Base-by-base conservation (phyloP, 23 tunicate species). In the Aplidium turbinatum region DNA sequence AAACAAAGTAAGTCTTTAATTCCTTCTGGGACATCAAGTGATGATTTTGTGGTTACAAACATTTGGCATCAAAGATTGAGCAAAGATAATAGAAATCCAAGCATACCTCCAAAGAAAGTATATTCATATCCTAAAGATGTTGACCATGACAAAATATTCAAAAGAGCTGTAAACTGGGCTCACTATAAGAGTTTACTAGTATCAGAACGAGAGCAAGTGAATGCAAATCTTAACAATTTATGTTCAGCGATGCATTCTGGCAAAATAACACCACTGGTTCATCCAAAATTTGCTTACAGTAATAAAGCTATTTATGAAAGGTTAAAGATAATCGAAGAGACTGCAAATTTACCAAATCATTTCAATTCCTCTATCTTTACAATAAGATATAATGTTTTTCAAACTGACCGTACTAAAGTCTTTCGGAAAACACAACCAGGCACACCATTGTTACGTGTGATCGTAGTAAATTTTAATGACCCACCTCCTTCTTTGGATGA, bases 381-480 rank as follows among this genome's bases (percentile, higher is more conserved):
- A 7, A 47, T 70, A 46, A 34, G 58, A 61, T 89, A 33, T 38
- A 89, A 89, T 60, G 85, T 89, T 19, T 82, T 53, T 72, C 71
- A 82, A 53, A 71, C 70, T 13, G 85, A 66, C 11, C 16, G 60
- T 9, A 67, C 35, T 1, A 64, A 63, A 60, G 77, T 85, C 7
- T 89, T 89, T 64, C 74, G 75, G 45, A 89, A 82, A 63, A 77
- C 96, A 33, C 38, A 78, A 0, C 96, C 96, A 4, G 89, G 96
- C 0, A 77, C 5, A 62, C 88, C 96, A 55, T 69, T 72, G 33
- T 42, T 72, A 21, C 51, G 83, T 47, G 57, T 89, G 11, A 46
- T 78, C 0, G 81, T 82, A 2, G 40, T 33, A 19, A 77, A 30
- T 0, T 18, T 67, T 16, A 16, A 38, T 5, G 68, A 38, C 24